A percentile compares a stretch with the other conserved stretches of the same genome.
Conservation (phyloP, 2,888 invertebrate genomes). For the Cosmia trapezina region DNA sequence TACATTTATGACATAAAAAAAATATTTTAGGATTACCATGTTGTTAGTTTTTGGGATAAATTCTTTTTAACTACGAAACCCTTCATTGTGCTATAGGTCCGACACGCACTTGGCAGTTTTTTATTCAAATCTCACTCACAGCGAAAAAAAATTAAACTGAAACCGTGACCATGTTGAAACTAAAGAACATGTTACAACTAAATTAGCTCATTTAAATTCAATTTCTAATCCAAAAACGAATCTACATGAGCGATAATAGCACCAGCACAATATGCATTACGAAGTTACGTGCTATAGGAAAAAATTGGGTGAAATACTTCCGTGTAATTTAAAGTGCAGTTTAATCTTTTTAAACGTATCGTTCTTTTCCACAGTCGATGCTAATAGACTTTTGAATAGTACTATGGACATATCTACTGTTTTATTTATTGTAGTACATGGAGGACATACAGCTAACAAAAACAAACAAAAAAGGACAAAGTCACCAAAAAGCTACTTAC, state of each 20-base stretch:
- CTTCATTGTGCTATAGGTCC: too few species aligned
- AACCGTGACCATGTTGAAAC: not conserved
- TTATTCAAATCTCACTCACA: too few species aligned
- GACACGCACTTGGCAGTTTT: too few species aligned
- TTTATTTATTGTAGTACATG: too few species aligned
- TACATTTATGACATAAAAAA: too few species aligned
- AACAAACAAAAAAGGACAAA: too few species aligned
- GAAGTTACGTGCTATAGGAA: conserved; percentile 15
- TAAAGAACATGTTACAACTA: conserved; percentile 10
- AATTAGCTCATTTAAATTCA: conserved; percentile 30
- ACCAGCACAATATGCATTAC: conserved; percentile 58
- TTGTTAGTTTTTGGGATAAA: too few species aligned
- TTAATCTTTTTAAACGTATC: conserved; percentile 37
- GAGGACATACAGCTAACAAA: too few species aligned
- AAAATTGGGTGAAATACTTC: conserved; percentile 36
- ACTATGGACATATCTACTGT: not conserved
- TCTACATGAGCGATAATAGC: conserved; percentile 41
- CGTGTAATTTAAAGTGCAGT: conserved; percentile 48
- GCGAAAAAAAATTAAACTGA: too few species aligned
- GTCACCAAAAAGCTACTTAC: too few species aligned
- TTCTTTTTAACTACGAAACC: too few species aligned
- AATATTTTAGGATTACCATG: too few species aligned
- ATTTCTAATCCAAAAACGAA: conserved; percentile 29
- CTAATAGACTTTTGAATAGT: conserved; percentile 13
- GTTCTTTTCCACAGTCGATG: conserved; percentile 13